These are phyloP conservation scores for Panthera uncia DNA, from an alignment of 2,113 vertebrate genomes.

Conservation along the genomic window DNA sequence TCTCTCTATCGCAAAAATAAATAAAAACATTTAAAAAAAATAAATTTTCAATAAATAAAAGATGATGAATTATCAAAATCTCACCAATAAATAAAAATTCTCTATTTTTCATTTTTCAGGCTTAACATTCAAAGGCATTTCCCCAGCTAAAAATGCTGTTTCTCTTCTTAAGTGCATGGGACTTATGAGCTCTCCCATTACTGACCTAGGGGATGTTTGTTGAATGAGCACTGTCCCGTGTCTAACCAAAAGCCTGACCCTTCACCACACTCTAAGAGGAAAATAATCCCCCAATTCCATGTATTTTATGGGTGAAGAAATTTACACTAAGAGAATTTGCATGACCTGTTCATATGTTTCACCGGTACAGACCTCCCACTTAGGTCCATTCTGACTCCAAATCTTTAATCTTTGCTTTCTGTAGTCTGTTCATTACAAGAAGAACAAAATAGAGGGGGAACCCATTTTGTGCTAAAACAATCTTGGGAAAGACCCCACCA, in stretches of 20 bases:
- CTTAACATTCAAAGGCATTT: neutral
- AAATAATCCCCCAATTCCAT: neutral
- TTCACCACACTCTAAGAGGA: neutral
- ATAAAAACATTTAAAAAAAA: too few species aligned
- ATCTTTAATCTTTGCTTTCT: neutral
- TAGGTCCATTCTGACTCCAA: neutral
- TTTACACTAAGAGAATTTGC: neutral
- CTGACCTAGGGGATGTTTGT: neutral
- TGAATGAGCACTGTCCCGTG: neutral
- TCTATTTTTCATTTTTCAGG: neutral
- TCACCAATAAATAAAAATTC: neutral
- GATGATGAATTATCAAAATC: neutral
- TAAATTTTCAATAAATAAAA: neutral
- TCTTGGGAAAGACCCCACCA: neutral
- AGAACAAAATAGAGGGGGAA: neutral
- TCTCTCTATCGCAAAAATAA: too few species aligned
- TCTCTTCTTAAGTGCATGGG: neutral
- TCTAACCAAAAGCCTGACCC: neutral
- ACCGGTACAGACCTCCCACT: neutral
- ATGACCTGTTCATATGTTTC: neutral
- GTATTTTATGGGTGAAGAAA: neutral
- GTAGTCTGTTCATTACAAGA: neutral
- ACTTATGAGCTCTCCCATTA: neutral
- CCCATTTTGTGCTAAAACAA: neutral
- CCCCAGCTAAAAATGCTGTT: neutral